Conservation (phyloP, 2,113 vertebrate species). For the Dipodomys spectabilis region DNA sequence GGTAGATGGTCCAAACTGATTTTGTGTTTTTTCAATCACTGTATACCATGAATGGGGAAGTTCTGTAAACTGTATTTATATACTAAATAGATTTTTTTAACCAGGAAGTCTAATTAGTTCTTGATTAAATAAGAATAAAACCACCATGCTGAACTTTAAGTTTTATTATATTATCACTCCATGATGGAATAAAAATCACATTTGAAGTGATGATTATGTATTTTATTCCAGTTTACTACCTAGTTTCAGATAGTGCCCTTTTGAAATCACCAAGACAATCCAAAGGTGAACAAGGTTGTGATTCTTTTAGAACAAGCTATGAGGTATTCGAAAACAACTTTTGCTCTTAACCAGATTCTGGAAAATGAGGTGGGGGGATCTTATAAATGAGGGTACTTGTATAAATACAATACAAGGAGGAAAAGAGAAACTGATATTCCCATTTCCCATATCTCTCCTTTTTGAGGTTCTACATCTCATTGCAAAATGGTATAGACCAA, state of each 20-base stretch:
- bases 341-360: conserved; percentile 28
- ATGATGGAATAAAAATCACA: not conserved
- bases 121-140: not conserved
- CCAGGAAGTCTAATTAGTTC: not conserved
- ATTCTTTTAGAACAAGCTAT: not conserved
- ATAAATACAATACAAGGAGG: conserved; percentile 30
- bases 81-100: not conserved
- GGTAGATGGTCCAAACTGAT: not conserved
- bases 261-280: conserved; percentile 23
- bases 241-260: conserved; percentile 44
- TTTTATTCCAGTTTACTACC: conserved; percentile 27
- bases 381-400: not conserved
- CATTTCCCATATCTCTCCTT: not conserved
- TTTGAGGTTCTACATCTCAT: not conserved
- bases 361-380: not conserved
- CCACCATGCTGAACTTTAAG: not conserved
- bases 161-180: not conserved
- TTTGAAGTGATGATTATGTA: not conserved
- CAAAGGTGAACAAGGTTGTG: not conserved
- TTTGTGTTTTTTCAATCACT: not conserved
- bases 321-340: conserved; percentile 46
- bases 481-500: not conserved
- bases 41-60: not conserved
- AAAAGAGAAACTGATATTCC: not conserved
- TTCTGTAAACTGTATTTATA: not conserved